A percentile compares a stretch with the other conserved stretches of the same genome.
These are phyloP conservation scores for Lissocephala sabroskyi DNA, from an alignment of 2,888 invertebrate species.

Conservation along the genomic window DNA sequence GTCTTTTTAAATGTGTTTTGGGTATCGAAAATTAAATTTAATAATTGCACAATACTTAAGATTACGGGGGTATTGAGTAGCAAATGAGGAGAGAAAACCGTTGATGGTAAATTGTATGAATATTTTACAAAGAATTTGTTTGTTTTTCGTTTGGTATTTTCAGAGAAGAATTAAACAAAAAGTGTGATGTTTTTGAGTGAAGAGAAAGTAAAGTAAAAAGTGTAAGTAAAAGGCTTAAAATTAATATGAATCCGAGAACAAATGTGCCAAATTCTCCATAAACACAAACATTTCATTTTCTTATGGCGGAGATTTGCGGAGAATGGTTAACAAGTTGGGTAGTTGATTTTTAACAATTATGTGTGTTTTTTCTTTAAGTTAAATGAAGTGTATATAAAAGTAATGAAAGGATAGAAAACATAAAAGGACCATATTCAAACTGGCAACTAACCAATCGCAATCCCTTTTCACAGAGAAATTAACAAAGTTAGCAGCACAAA, in stretches of 20 bases:
- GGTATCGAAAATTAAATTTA: too few relatives aligned
- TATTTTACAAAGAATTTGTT: constrained; percentile 29
- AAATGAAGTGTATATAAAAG: constrained; percentile 5
- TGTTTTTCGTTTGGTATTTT: constrained; percentile 13
- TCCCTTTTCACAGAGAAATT: constrained; percentile 10
- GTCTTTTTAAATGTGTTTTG: too few relatives aligned
- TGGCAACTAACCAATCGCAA: constrained; percentile 41
- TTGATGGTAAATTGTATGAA: constrained; percentile 23
- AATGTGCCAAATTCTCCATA: constrained; percentile 30
- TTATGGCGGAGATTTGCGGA: too few relatives aligned
- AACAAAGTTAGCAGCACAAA: not conserved
- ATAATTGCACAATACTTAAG: constrained; percentile 53
- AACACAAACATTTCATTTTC: too few relatives aligned
- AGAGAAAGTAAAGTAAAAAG: too few relatives aligned
- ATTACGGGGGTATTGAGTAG: constrained; percentile 26
- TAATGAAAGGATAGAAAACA: constrained; percentile 17
- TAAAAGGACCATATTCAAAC: constrained; percentile 16
- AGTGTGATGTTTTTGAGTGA: constrained; percentile 45
- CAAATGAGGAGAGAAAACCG: constrained; percentile 15
- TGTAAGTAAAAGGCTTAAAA: constrained; percentile 53
- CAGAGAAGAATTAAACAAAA: constrained; percentile 30
- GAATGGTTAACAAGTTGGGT: constrained; percentile 10
- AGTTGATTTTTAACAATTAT: too few relatives aligned
- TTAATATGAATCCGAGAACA: constrained; percentile 32
- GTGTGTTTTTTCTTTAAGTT: too few relatives aligned